phyloP scores from a whole-genome alignment of 2,113 vertebrate species.

The Lonchura striata region DNA sequence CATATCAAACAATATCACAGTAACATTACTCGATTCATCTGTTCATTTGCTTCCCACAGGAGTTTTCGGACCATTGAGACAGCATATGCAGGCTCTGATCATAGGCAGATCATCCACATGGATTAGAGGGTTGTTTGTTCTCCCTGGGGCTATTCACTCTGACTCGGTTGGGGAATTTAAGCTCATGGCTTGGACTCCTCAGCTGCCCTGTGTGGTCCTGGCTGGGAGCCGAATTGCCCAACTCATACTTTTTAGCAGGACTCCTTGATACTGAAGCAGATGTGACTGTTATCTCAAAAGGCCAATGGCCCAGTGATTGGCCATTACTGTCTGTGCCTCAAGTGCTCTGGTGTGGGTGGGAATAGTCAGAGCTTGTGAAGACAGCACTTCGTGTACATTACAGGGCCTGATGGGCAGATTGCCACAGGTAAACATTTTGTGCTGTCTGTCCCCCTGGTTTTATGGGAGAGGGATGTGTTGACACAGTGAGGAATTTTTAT shows the following conservation, averaged over 20 bases:
- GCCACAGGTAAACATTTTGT: neutral
- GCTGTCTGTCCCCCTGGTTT: neutral
- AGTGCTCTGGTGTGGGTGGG: accelerated
- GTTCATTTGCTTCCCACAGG: neutral
- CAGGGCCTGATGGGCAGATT: neutral
- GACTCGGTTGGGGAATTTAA: neutral
- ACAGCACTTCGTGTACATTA: neutral
- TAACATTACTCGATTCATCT: neutral
- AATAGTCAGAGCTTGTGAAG: neutral
- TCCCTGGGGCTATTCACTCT: neutral
- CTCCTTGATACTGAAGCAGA: neutral
- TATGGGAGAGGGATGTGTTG: neutral
- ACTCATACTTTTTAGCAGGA: neutral
- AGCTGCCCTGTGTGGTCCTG: neutral
- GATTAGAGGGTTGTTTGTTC: neutral
- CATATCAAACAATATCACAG: neutral
- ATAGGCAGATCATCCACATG: neutral
- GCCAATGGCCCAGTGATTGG: neutral
- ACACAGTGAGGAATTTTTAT: neutral
- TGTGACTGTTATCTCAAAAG: neutral
- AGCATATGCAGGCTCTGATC: neutral
- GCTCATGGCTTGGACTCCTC: neutral
- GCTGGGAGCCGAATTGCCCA: neutral
- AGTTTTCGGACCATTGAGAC: neutral
- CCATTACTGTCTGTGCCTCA: neutral